These are phyloP conservation scores for Lepilemur ruficaudatus DNA, from an alignment of 2,797 vertebrate species.

Conservation along the genomic window DNA sequence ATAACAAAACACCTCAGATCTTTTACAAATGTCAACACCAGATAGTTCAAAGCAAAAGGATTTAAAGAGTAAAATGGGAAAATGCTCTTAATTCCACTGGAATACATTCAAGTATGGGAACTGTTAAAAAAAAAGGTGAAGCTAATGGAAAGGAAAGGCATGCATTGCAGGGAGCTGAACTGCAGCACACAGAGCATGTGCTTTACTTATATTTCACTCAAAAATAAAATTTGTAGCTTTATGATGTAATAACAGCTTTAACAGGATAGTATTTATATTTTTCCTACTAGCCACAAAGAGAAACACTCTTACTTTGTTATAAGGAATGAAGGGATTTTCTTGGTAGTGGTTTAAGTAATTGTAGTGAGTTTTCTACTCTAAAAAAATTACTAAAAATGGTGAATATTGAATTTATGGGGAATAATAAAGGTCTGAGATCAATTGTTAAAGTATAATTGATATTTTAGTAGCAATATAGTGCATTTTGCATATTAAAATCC, in stretches of 20 bases:
- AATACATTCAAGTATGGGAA: conserved; percentile 41
- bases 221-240: conserved; percentile 43
- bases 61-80: conserved; percentile 52
- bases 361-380: conserved; percentile 15
- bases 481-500: conserved; percentile 10
- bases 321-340: conserved; percentile 18
- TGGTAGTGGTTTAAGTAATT: conserved; percentile 46
- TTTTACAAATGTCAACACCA: conserved; percentile 53
- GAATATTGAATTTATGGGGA: background rate
- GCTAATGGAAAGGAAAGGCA: background rate
- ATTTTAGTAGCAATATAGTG: background rate
- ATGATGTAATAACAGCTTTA: conserved; percentile 30
- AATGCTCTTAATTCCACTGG: conserved; percentile 43
- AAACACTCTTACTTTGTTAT: conserved; percentile 59
- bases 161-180: background rate
- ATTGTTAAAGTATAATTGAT: background rate
- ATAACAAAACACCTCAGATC: conserved; percentile 49
- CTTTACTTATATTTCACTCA: conserved; percentile 27
- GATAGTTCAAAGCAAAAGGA: conserved; percentile 49
- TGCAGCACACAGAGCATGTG: background rate
- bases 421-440: background rate
- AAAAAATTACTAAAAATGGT: conserved; percentile 28
- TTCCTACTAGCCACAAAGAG: background rate
- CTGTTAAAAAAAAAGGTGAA: background rate
- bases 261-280: conserved; percentile 53